Evolutionary conservation across 2,113 vertebrate genomes (phyloP).

Genomic region (Chloropsis hardwickii): DNA sequence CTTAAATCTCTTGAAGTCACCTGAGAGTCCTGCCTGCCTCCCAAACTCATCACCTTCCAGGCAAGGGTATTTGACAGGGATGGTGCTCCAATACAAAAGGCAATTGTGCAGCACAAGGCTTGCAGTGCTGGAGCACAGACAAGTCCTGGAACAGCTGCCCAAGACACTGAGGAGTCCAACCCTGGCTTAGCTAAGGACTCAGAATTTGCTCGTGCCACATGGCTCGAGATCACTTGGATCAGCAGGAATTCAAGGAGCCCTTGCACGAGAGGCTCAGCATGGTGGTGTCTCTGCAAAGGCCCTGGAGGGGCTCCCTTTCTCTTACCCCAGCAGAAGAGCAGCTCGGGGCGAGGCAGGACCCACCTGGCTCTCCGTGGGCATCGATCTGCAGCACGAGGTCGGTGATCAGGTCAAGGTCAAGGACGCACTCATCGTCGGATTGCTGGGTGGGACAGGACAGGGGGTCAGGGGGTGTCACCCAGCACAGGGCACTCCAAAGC

Average conservation of each 20-base stretch:
- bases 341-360: neutral
- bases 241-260: neutral
- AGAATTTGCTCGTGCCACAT: neutral
- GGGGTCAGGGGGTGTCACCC: neutral
- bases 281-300: neutral
- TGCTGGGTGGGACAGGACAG: constrained; percentile 42
- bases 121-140: neutral
- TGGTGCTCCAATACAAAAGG: neutral
- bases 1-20: neutral
- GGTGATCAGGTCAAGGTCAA: constrained; percentile 84
- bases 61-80: neutral
- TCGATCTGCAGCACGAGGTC: constrained; percentile 90
- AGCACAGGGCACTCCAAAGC: neutral
- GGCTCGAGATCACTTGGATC: rapidly evolving
- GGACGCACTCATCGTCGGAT: constrained; percentile 75
- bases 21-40: neutral
- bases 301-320: neutral
- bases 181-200: neutral
- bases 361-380: constrained; percentile 84
- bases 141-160: neutral
- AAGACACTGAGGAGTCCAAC: neutral
- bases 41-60: neutral
- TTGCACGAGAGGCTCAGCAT: neutral
- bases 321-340: neutral
- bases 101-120: neutral